These are phyloP conservation scores for Cheiracanthium punctorium DNA, from an alignment of 2,888 invertebrate genomes.

Conservation along the genomic window DNA sequence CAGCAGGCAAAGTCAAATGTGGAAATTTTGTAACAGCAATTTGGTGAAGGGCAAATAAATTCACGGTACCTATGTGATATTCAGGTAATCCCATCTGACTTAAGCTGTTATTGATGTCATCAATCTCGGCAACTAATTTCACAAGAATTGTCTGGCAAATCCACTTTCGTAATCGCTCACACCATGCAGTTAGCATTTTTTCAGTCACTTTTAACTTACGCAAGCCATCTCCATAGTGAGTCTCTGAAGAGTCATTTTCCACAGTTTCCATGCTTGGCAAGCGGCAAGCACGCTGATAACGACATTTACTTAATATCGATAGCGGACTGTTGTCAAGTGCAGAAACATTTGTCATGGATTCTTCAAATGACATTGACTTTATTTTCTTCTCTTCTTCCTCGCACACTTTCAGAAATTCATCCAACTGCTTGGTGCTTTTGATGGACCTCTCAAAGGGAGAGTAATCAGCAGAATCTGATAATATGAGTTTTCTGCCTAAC, in stretches of 20 bases:
- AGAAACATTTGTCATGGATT: slow-evolving; percentile 33
- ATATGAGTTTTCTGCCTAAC: background rate
- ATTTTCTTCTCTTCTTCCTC: slow-evolving; percentile 62
- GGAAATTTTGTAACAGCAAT: slow-evolving; percentile 80
- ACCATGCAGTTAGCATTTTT: slow-evolving; percentile 85
- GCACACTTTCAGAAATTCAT: slow-evolving; percentile 56
- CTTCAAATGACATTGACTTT: slow-evolving; percentile 56
- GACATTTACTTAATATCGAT: slow-evolving; percentile 48
- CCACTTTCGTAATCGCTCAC: slow-evolving; percentile 85
- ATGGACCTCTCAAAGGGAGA: slow-evolving; percentile 26
- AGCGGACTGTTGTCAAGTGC: slow-evolving; percentile 56
- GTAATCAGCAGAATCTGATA: slow-evolving; percentile 5
- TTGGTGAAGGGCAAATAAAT: slow-evolving; percentile 85
- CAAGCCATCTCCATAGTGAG: slow-evolving; percentile 40
- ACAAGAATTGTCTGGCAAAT: slow-evolving; percentile 88
- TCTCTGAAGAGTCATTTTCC: slow-evolving; percentile 63
- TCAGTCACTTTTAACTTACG: slow-evolving; percentile 82
- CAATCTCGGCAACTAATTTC: slow-evolving; percentile 85
- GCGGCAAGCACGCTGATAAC: slow-evolving; percentile 67
- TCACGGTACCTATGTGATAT: slow-evolving; percentile 79
- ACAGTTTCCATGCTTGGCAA: slow-evolving; percentile 52
- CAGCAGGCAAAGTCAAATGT: slow-evolving; percentile 80
- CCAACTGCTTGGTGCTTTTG: slow-evolving; percentile 56
- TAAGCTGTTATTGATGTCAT: slow-evolving; percentile 83
- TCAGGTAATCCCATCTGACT: slow-evolving; percentile 81